Conservation (phyloP, 2,888 invertebrate genomes). For the Listrodromus nycthemerus region DNA sequence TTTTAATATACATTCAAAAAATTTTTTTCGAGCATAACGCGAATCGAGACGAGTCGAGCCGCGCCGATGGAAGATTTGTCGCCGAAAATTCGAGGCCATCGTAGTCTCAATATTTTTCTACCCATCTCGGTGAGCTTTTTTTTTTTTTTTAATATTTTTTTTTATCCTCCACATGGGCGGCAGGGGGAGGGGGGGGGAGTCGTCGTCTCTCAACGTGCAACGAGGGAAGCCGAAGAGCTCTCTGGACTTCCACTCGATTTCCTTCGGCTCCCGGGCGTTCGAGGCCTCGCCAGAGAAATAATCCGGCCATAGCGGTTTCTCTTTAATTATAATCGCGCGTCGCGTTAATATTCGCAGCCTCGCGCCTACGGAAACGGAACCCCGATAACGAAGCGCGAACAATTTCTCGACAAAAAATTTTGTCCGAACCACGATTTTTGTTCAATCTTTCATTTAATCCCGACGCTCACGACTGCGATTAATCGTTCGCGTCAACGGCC, state of each 20-base stretch:
- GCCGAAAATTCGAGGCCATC: not conserved
- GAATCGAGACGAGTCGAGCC: not conserved
- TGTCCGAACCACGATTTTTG: no score
- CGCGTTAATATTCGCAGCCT: not conserved
- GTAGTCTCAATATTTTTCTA: not conserved
- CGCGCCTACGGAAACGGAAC: not conserved
- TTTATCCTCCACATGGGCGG: conserved; percentile 42
- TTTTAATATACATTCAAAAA: no score
- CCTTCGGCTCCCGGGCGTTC: conserved; percentile 48
- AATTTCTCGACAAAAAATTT: not conserved
- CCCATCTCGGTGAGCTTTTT: not conserved
- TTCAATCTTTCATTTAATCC: not conserved
- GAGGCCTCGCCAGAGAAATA: conserved; percentile 49
- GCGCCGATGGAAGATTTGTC: not conserved
- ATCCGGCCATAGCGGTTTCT: conserved; percentile 27
- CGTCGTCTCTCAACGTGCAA: conserved; percentile 35
- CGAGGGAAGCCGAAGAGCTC: conserved; percentile 8
- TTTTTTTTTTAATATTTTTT: conserved; percentile 7
- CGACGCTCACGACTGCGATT: conserved; percentile 34
- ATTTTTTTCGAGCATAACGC: not conserved
- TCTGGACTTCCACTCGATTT: conserved; percentile 61
- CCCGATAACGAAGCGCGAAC: not conserved
- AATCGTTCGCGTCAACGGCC: conserved; percentile 40
- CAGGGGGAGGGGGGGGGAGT: not conserved
- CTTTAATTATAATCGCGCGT: conserved; percentile 30